These are phyloP conservation scores for Lagenorhynchus albirostris DNA, from an alignment of 2,113 vertebrate species.

Conservation along the genomic window DNA sequence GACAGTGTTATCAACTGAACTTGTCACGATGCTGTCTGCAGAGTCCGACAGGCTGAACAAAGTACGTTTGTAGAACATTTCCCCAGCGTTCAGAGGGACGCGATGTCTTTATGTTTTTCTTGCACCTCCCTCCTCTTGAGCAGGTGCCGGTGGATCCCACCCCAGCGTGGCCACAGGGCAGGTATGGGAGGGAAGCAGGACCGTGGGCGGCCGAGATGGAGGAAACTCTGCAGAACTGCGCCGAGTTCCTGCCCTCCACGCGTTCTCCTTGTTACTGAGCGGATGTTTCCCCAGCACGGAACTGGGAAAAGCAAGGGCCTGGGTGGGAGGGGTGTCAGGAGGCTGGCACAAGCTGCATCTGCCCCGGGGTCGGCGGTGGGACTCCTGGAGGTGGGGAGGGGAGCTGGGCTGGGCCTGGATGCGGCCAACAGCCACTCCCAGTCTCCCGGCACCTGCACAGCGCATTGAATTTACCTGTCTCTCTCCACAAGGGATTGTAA, in stretches of 20 bases:
- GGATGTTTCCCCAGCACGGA: too few species aligned
- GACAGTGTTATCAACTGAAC: not conserved
- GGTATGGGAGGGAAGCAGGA: accelerated
- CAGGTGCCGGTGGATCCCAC: too few species aligned
- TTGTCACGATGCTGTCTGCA: not conserved
- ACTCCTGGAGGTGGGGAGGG: accelerated
- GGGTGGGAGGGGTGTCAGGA: too few species aligned
- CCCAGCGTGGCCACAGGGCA: not conserved
- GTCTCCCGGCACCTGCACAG: not conserved
- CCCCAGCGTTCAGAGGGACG: not conserved
- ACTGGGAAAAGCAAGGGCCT: not conserved
- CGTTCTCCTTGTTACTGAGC: not conserved
- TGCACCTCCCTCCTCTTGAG: not conserved
- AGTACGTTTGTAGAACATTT: not conserved
- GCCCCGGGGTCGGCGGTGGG: accelerated
- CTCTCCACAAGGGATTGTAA: not conserved
- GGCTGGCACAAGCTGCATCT: not conserved
- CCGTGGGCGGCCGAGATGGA: not conserved
- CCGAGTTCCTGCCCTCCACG: not conserved
- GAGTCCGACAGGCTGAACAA: not conserved
- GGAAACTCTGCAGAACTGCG: not conserved
- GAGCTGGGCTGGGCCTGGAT: not conserved
- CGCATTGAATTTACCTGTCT: accelerated
- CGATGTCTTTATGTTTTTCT: not conserved
- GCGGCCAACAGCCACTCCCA: accelerated